phyloP scores from a whole-genome alignment of 2,888 invertebrate genomes.

The Thelaira solivaga region DNA sequence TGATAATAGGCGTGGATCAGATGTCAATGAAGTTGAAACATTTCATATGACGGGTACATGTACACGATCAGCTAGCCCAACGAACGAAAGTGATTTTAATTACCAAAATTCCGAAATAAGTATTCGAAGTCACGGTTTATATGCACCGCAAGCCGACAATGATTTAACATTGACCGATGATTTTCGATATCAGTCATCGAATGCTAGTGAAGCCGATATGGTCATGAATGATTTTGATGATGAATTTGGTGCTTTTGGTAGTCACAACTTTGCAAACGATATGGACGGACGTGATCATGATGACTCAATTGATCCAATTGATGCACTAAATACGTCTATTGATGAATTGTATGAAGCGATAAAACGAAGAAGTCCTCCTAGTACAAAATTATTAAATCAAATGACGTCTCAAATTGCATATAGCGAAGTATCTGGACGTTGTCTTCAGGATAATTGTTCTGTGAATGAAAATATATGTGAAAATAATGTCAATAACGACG shows the following conservation, averaged over 20 bases:
- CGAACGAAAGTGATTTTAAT: conserved; percentile 81
- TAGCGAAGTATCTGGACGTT: conserved; percentile 4
- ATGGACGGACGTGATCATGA: conserved; percentile 45
- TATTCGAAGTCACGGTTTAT: conserved; percentile 81
- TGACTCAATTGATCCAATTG: conserved; percentile 52
- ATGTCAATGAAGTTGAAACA: conserved; percentile 16
- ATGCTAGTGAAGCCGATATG: conserved; percentile 75
- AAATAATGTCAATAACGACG: conserved; percentile 29
- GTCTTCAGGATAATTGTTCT: not conserved
- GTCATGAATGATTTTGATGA: conserved; percentile 75
- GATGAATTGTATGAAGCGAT: conserved; percentile 86
- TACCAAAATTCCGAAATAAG: conserved; percentile 83
- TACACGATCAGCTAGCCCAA: conserved; percentile 73
- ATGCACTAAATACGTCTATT: conserved; percentile 76
- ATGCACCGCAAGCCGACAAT: conserved; percentile 80
- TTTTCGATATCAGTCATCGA: conserved; percentile 76
- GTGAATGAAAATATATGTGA: not conserved
- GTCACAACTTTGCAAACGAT: conserved; percentile 43
- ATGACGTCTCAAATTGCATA: not conserved
- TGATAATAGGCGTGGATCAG: not conserved
- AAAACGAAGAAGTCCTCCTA: conserved; percentile 70
- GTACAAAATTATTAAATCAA: conserved; percentile 20
- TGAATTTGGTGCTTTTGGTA: conserved; percentile 67
- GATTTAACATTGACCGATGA: conserved; percentile 78
- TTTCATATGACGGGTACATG: conserved; percentile 52